Percentiles rank a stretch among this genome's conserved stretches.
phyloP scores from a whole-genome alignment of 2,888 invertebrate genomes.

The Dyspetes luteomarginatus region DNA sequence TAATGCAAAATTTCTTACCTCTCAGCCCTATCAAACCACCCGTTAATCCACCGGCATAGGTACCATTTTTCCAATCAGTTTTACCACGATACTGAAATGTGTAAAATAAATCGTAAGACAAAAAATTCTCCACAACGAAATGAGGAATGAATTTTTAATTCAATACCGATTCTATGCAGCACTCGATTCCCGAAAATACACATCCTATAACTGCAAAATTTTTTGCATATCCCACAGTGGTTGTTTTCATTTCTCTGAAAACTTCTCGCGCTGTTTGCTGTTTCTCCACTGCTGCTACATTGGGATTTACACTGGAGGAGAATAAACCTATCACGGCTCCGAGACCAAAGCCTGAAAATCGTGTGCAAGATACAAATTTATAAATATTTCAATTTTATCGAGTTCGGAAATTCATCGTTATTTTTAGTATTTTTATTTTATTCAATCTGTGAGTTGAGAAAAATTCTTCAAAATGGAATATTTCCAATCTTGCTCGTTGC shows the following conservation, averaged over 20 bases:
- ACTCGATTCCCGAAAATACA: slow-evolving; percentile 97
- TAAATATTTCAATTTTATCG: neutral
- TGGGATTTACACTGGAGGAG: slow-evolving; percentile 97
- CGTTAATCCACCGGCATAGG: slow-evolving; percentile 96
- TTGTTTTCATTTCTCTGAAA: slow-evolving; percentile 94
- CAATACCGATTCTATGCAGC: slow-evolving; percentile 94
- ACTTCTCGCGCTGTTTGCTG: slow-evolving; percentile 94
- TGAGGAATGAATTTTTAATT: slow-evolving; percentile 31
- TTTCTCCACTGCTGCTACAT: slow-evolving; percentile 89
- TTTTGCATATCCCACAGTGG: slow-evolving; percentile 97
- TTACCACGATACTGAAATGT: slow-evolving; percentile 90
- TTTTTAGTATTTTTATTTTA: neutral
- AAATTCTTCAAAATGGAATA: no score
- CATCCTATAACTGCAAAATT: slow-evolving; percentile 98
- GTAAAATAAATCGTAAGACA: slow-evolving; percentile 23
- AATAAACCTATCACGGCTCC: slow-evolving; percentile 98
- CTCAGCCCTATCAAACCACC: slow-evolving; percentile 96
- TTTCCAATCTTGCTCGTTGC: no score
- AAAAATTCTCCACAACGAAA: slow-evolving; percentile 20
- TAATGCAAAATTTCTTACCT: slow-evolving; percentile 84
- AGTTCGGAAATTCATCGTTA: neutral
- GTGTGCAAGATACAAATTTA: neutral
- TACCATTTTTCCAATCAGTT: slow-evolving; percentile 98
- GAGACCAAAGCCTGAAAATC: slow-evolving; percentile 92
- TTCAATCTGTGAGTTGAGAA: no score